A percentile compares a stretch with the other conserved stretches of the same genome.
Conservation (phyloP, 2,113 vertebrate genomes). For the Sceloporus undulatus region DNA sequence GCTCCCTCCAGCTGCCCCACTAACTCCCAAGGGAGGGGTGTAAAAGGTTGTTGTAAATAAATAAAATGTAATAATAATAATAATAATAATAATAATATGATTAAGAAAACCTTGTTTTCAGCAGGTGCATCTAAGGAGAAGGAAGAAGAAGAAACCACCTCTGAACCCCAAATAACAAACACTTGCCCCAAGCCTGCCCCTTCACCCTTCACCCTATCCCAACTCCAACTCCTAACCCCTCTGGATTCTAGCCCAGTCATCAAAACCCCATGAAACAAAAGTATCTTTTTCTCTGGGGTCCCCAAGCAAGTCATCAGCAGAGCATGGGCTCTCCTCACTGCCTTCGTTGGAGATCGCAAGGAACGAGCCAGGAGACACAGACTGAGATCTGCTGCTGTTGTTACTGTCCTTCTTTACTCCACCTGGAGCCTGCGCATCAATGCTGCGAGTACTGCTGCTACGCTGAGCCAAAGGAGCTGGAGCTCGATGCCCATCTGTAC, state of each 20-base stretch:
- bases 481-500: conserved; percentile 95
- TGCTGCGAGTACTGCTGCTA: conserved; percentile 96
- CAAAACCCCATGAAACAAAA: neutral
- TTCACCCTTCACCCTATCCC: too few relatives aligned
- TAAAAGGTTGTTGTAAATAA: too few relatives aligned
- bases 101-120: too few relatives aligned
- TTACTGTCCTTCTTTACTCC: conserved; percentile 89
- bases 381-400: conserved; percentile 95
- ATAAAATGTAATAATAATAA: too few relatives aligned
- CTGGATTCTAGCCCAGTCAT: neutral
- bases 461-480: conserved; percentile 90
- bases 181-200: too few relatives aligned
- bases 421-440: conserved; percentile 95
- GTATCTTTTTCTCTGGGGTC: conserved; percentile 93
- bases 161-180: too few relatives aligned
- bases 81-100: too few relatives aligned
- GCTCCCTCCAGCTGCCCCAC: too few relatives aligned
- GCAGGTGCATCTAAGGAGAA: too few relatives aligned
- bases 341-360: conserved; percentile 91
- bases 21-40: too few relatives aligned
- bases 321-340: conserved; percentile 89
- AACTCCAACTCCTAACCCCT: too few relatives aligned
- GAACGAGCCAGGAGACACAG: conserved; percentile 93
- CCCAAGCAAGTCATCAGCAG: conserved; percentile 81
- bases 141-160: too few relatives aligned